Percentiles rank a stretch among this genome's conserved stretches.
phyloP scores from a whole-genome alignment of 2,888 invertebrate genomes.

The Geotrupes spiniger region DNA sequence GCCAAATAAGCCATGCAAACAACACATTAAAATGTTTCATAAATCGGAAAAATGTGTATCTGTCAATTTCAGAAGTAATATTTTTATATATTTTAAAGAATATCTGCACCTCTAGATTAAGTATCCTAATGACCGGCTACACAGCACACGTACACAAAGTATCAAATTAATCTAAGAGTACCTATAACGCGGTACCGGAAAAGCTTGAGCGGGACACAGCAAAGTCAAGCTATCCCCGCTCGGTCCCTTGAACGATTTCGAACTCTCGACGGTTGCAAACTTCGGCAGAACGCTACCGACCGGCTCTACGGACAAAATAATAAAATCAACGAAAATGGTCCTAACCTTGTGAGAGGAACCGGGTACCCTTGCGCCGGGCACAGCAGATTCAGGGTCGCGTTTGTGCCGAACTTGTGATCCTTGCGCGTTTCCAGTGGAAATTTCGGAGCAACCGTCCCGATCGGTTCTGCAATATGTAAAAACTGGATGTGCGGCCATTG shows the following conservation, averaged over 20 bases:
- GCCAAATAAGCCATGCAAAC: no score
- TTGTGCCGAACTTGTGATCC: slow-evolving; percentile 54
- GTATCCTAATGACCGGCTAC: no score
- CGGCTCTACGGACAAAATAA: slow-evolving; percentile 46
- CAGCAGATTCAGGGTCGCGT: slow-evolving; percentile 55
- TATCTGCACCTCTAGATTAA: no score
- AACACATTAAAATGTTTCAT: no score
- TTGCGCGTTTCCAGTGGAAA: slow-evolving; percentile 69
- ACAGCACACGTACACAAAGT: not conserved
- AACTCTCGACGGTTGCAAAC: slow-evolving; percentile 56
- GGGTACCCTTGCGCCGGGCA: slow-evolving; percentile 68
- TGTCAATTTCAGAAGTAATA: no score
- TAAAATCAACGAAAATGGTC: not conserved
- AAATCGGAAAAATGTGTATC: no score
- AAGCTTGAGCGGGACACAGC: slow-evolving; percentile 56
- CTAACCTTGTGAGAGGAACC: slow-evolving; percentile 57
- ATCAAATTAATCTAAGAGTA: slow-evolving; percentile 9
- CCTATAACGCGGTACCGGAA: slow-evolving; percentile 54
- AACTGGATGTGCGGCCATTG: not conserved
- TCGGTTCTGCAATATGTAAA: slow-evolving; percentile 29
- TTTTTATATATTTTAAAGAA: no score
- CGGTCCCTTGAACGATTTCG: slow-evolving; percentile 19
- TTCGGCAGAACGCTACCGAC: slow-evolving; percentile 58
- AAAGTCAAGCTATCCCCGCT: slow-evolving; percentile 42
- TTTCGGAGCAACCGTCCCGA: slow-evolving; percentile 60